These are phyloP conservation scores for Euzetes globulus DNA, from an alignment of 2,888 invertebrate species.

Conservation along the genomic window DNA sequence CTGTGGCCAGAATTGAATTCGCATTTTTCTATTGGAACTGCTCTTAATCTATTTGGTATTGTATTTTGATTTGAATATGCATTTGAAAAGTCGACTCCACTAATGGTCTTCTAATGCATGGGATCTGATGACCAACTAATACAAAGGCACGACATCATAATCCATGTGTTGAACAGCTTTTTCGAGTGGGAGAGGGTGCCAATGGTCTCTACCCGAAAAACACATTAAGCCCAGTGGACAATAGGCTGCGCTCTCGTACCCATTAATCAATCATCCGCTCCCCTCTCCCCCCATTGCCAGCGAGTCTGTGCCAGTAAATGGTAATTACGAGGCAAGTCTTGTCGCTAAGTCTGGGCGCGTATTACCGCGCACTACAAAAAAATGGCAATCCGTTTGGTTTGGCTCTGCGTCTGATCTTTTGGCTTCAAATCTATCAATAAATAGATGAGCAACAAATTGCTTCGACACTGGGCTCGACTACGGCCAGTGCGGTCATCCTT, in stretches of 20 bases:
- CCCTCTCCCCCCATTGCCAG: neutral
- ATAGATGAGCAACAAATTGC: conserved; percentile 1
- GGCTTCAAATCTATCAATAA: no score
- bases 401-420: neutral
- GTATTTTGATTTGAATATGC: neutral
- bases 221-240: neutral
- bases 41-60: neutral
- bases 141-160: conserved; percentile 7
- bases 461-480: neutral
- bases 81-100: neutral
- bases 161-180: conserved; percentile 16
- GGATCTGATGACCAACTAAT: neutral
- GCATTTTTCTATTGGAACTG: neutral
- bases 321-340: conserved; percentile 13
- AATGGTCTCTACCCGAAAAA: neutral
- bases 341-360: neutral
- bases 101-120: neutral
- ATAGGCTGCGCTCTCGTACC: neutral
- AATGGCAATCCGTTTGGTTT: neutral
- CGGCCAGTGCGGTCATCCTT: neutral
- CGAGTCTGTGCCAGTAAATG: neutral
- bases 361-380: neutral
- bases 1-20: neutral
- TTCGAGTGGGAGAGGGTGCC: neutral
- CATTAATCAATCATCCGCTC: conserved; percentile 5